These are phyloP conservation scores for Trinorchestia longiramus DNA, from an alignment of 1,140 invertebrate species.

Conservation along the genomic window DNA sequence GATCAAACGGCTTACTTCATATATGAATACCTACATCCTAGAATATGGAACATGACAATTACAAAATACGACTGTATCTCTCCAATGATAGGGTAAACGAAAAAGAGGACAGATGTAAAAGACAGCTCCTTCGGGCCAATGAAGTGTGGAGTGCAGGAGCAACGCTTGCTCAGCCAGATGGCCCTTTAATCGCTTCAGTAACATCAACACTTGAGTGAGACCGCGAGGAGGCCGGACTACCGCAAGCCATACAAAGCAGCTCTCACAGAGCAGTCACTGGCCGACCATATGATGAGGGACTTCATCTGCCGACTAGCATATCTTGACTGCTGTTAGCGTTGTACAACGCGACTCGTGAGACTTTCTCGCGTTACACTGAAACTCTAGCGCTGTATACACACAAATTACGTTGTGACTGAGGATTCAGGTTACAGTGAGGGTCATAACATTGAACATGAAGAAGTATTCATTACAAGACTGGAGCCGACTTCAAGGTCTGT, in stretches of 20 bases:
- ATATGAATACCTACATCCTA: background rate
- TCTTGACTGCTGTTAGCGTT: background rate
- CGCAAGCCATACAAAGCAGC: slow-evolving; percentile 46
- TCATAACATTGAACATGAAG: too few relatives aligned
- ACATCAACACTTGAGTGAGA: slow-evolving; percentile 42
- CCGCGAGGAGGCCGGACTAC: slow-evolving; percentile 20
- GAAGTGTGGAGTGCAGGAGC: background rate
- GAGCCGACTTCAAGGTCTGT: too few relatives aligned
- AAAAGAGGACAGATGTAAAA: background rate
- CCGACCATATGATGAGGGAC: background rate
- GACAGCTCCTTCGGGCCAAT: background rate
- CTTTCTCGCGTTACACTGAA: background rate
- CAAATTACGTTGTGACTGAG: too few relatives aligned
- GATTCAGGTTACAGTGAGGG: too few relatives aligned
- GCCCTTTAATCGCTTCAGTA: slow-evolving; percentile 50
- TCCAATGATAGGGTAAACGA: background rate
- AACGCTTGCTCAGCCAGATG: background rate
- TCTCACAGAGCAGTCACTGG: slow-evolving; percentile 9
- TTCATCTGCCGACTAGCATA: background rate
- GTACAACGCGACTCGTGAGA: background rate
- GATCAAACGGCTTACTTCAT: background rate
- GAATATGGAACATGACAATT: background rate
- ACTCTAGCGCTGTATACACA: too few relatives aligned
- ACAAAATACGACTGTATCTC: background rate
- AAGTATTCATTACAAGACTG: too few relatives aligned